Base-by-base conservation (phyloP, 1,140 invertebrate species). In the Drosophila quadrilineata region DNA sequence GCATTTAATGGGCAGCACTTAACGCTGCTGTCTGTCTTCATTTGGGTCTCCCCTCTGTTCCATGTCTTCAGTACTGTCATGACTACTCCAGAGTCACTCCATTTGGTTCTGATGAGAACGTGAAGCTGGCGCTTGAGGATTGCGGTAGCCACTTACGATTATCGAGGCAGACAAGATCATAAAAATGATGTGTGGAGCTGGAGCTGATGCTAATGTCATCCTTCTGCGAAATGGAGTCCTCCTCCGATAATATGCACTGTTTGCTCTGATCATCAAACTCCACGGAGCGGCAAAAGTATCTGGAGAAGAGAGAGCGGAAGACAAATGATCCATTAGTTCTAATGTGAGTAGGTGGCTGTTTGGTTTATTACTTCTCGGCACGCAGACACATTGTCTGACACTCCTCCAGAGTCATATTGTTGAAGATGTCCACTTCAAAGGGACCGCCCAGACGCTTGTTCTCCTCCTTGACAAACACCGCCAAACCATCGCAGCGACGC, bases 261-360 rank as follows among this genome's bases (percentile, higher is more conserved):
- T 93, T 93, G 0, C 94, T 95, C 90, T 95, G 94, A 59, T 96
- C 95, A 75, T 97, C 95, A 80, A 95, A 97, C 76, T 96, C 95
- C n/a, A 97, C 94, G 3, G 96, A 96, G 16, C 96, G 94, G 87
- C 96, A 97, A 73, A 96, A 96, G 88, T 96, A 95, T 85, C 94
- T 95, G 70, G 28, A 90, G 88, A 38, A 28, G 19, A 26, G 22
- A 12, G 14, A 1, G 8, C 16, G 22, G 10, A 26, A 16, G 0
- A 17, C 26, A 49, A 84, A 73, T 67, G 63, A 36, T 48, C 56
- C 8, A 17, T 10, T 12, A 75, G 90, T 91, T 8, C 6, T 10
- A 10, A 41, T 8, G 3, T 2, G 33, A 6, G 9, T 6, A 1
- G 22, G n/a, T n/a, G n/a, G n/a, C n/a, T n/a, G n/a, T n/a, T n/a